These are phyloP conservation scores for Nephotettix cincticeps DNA, from an alignment of 1,140 invertebrate species.

Conservation along the genomic window DNA sequence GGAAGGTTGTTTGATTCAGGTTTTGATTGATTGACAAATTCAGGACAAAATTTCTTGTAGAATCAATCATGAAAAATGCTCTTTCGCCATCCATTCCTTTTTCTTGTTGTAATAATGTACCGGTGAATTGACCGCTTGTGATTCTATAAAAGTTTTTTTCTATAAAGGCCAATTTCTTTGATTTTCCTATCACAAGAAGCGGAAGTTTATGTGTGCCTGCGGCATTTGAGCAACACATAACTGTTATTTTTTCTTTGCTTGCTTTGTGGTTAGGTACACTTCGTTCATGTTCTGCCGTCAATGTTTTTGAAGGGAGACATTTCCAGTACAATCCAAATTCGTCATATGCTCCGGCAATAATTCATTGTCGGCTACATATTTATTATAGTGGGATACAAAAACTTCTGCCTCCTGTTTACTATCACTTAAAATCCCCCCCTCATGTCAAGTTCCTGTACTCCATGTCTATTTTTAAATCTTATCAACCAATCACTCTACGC, in stretches of 20 bases:
- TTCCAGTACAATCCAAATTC: slow-evolving; percentile 47
- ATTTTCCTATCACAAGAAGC: slow-evolving; percentile 46
- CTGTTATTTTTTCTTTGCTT: slow-evolving; percentile 45
- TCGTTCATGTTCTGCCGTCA: slow-evolving; percentile 40
- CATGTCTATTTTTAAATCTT: not conserved
- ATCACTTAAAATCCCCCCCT: not conserved
- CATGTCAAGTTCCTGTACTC: not conserved
- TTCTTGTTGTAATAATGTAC: slow-evolving; percentile 22
- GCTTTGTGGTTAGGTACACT: slow-evolving; percentile 42
- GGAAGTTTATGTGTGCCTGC: slow-evolving; percentile 42
- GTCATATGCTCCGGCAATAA: slow-evolving; percentile 43
- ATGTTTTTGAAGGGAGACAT: slow-evolving; percentile 44
- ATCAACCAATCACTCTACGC: not conserved
- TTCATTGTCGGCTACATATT: not conserved
- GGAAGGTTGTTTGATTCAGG: not conserved
- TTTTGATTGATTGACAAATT: too few species aligned
- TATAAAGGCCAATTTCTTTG: slow-evolving; percentile 37
- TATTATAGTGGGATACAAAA: not conserved
- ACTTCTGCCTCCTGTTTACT: not conserved
- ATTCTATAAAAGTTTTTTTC: slow-evolving; percentile 28
- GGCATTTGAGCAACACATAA: slow-evolving; percentile 45
- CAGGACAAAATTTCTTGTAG: not conserved
- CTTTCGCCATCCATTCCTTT: slow-evolving; percentile 13
- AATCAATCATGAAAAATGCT: not conserved
- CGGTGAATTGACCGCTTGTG: slow-evolving; percentile 4